Evolutionary conservation across 2,888 invertebrate species (phyloP), one percentile per base, ranked within the genome.

Genomic region (Tromatobia lineatoria): DNA sequence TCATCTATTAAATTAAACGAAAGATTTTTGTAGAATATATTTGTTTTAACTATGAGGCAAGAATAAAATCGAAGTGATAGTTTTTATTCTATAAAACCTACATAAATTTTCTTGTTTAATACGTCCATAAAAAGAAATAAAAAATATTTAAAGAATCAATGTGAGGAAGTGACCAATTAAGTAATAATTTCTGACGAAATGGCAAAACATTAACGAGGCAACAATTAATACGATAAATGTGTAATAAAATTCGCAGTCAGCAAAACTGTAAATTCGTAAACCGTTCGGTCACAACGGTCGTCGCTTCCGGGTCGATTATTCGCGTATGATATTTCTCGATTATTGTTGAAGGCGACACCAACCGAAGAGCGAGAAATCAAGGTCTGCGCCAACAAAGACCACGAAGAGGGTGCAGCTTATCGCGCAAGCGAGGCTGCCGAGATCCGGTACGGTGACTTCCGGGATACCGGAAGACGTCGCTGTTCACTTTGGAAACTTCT

Each of bases 401-500:
- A 64, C 71, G 59, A 77, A 23, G 11, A 69, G 77, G 69, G 52
- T 34, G 45, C 67, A 80, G 66, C 69, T 54, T 77, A 38, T 25
- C n/a, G 45, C 38, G 20, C 29, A 77, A 11, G 7, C 18, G 15
- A 18, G 50, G n/a, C 29, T 66, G 29, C 29, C 70, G 29, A 71
- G 23, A 34, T 18, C 77, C 15, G 82, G 82, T 20, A 15, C 29
- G n/a, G 2, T 57, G 29, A 67, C 25, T 38, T 42, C 81, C n/a
- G 82, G 82, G 42, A 80, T 88, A 7, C 88, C 89, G n/a, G 42
- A 86, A 34, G 86, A 91, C 73, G 85, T 81, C 0, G 90, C 91
- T 1, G 89, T 88, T 2, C 90, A 91, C 75, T 91, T 91, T 52
- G 90, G 90, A 15, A 87, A 82, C 69, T 91, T 90, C 73, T 91